These are phyloP conservation scores for Saccostrea echinata DNA, from an alignment of 1,140 invertebrate genomes.

Conservation along the genomic window DNA sequence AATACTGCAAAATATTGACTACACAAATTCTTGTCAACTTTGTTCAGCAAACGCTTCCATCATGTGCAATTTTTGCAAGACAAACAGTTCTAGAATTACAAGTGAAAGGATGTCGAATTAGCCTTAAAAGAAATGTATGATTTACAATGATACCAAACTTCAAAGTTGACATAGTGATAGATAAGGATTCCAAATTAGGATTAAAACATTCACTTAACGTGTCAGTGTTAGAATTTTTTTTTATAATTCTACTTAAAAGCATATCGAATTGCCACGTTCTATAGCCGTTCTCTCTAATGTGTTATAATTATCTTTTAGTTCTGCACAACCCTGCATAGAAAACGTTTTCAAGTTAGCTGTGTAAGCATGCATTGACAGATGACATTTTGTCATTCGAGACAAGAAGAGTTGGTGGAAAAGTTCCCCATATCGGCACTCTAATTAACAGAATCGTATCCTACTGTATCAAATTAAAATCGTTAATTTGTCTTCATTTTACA, in stretches of 20 bases:
- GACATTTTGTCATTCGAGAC: constrained; percentile 28
- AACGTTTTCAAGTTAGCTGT: not conserved
- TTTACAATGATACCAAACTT: constrained; percentile 35
- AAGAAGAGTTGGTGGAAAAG: constrained; percentile 26
- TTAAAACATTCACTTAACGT: constrained; percentile 26
- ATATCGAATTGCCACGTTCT: not conserved
- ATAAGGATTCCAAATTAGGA: constrained; percentile 27
- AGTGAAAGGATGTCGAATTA: constrained; percentile 25
- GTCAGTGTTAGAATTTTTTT: constrained; percentile 1
- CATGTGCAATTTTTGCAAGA: not conserved
- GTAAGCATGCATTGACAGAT: constrained; percentile 11
- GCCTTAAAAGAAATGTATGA: constrained; percentile 14
- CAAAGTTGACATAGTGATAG: constrained; percentile 32
- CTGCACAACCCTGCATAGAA: not conserved
- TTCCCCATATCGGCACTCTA: constrained; percentile 14
- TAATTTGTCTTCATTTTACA: constrained; percentile 39
- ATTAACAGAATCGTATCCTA: constrained; percentile 33
- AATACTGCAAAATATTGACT: constrained; percentile 7
- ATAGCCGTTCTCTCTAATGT: constrained; percentile 19
- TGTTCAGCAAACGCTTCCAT: not conserved
- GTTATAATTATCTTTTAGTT: constrained; percentile 27
- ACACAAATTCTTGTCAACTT: not conserved
- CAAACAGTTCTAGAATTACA: constrained; percentile 12
- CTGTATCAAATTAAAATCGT: constrained; percentile 39
- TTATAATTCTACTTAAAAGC: constrained; percentile 35